phyloP scores from a whole-genome alignment of 2,113 vertebrate genomes.

The Conger conger region DNA sequence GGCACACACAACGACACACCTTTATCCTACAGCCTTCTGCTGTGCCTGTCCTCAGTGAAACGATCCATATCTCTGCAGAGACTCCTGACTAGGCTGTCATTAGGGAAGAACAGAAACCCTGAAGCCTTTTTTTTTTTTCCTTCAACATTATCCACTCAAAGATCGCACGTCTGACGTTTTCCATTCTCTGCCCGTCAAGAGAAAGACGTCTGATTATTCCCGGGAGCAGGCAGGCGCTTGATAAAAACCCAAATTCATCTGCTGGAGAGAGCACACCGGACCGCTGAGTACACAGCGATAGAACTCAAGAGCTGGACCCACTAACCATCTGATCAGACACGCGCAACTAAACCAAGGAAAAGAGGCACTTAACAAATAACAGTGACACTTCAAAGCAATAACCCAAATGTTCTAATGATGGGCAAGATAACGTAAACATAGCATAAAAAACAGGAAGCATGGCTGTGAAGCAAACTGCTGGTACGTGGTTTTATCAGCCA shows the following conservation, averaged over 20 bases:
- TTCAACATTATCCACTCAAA: slow-evolving; percentile 17
- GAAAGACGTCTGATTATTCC: slow-evolving; percentile 20
- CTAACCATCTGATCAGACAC: not conserved
- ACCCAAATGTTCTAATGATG: not conserved
- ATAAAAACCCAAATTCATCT: not conserved
- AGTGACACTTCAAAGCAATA: not conserved
- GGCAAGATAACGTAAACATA: slow-evolving; percentile 9
- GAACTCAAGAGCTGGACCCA: not conserved
- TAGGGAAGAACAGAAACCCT: slow-evolving; percentile 13
- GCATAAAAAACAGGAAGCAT: slow-evolving; percentile 16
- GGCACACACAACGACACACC: too few species aligned
- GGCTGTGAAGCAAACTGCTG: slow-evolving; percentile 23
- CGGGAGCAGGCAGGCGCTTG: not conserved
- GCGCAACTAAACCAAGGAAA: not conserved
- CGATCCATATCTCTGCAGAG: slow-evolving; percentile 14
- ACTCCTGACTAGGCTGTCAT: slow-evolving; percentile 25
- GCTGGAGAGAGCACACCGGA: not conserved
- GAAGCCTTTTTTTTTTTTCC: slow-evolving; percentile 14
- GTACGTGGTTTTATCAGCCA: slow-evolving; percentile 7
- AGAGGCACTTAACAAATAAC: not conserved
- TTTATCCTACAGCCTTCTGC: not conserved
- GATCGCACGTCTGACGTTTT: slow-evolving; percentile 7
- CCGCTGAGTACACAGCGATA: slow-evolving; percentile 28
- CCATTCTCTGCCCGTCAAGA: not conserved
- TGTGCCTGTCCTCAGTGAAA: slow-evolving; percentile 1